A percentile compares a stretch with the other conserved stretches of the same genome.
These are phyloP conservation scores for Epinephelus cyanopodus DNA, from an alignment of 2,113 vertebrate genomes.

Conservation along the genomic window DNA sequence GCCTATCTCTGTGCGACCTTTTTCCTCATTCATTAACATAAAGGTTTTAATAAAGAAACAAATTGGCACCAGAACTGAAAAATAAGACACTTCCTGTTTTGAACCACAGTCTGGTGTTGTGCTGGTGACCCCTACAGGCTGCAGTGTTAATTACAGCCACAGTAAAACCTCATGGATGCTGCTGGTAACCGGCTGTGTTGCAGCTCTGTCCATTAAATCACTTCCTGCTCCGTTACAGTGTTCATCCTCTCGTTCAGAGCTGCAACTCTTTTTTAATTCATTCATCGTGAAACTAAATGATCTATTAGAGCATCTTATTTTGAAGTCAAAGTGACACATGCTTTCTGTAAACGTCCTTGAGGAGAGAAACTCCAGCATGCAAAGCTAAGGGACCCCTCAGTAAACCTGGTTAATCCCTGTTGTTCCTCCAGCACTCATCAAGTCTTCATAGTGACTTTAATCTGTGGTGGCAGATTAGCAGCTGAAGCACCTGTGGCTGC, in stretches of 20 bases:
- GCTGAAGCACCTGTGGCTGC: constrained; percentile 35
- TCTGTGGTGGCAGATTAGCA: constrained; percentile 56
- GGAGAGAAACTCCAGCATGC: not conserved
- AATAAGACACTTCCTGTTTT: not conserved
- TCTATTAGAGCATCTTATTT: no score
- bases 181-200: not conserved
- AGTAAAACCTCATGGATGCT: no score
- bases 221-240: not conserved
- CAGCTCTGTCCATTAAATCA: not conserved
- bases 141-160: not conserved
- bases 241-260: not conserved
- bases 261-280: not conserved
- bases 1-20: no score
- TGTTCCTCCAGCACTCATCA: constrained; percentile 29
- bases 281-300: not conserved
- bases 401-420: constrained; percentile 4
- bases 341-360: not conserved
- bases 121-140: constrained; percentile 9
- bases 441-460: constrained; percentile 47
- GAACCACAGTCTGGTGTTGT: not conserved
- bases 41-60: no score
- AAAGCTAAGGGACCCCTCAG: not conserved
- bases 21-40: no score
- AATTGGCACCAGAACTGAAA: no score
- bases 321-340: not conserved